These are phyloP conservation scores for Callionymus lyra DNA, from an alignment of 2,113 vertebrate genomes.

Conservation along the genomic window DNA sequence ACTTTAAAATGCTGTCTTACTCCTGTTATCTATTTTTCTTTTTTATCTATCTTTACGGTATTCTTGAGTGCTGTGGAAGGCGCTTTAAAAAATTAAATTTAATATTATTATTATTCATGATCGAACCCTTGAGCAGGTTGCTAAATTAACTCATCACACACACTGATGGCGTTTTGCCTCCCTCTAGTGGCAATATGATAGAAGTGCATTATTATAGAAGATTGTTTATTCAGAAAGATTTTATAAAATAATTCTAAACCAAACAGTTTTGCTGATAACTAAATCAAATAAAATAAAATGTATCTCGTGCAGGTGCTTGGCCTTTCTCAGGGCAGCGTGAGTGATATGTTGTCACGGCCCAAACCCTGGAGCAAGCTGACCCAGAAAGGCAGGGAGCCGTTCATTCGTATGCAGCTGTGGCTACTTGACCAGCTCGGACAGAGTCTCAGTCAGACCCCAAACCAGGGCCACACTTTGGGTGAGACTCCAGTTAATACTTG, in stretches of 20 bases:
- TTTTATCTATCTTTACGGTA: too few species aligned
- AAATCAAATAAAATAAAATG: too few species aligned
- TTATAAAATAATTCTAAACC: not conserved
- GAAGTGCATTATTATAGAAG: conserved; percentile 5
- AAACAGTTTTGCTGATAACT: not conserved
- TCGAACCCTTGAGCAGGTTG: too few species aligned
- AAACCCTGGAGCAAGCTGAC: conserved; percentile 99
- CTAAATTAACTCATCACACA: too few species aligned
- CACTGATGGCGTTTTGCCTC: conserved; percentile 32
- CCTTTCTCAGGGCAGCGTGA: conserved; percentile 95
- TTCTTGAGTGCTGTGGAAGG: too few species aligned
- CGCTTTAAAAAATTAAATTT: too few species aligned
- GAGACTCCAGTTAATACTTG: conserved; percentile 27
- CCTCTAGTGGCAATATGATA: conserved; percentile 44
- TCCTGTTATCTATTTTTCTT: too few species aligned
- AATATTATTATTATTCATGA: too few species aligned
- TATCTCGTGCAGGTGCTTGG: conserved; percentile 76
- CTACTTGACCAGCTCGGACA: conserved; percentile 88
- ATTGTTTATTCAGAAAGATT: not conserved
- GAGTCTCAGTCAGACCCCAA: conserved; percentile 70
- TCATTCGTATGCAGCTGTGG: conserved; percentile 99
- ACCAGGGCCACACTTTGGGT: conserved; percentile 72
- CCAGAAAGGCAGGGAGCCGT: conserved; percentile 94
- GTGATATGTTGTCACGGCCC: conserved; percentile 94
- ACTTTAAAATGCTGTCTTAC: too few species aligned